A percentile compares a stretch with the other conserved stretches of the same genome.
These are phyloP conservation scores for Ochlodes sylvanus DNA, from an alignment of 2,888 invertebrate species.

Conservation along the genomic window DNA sequence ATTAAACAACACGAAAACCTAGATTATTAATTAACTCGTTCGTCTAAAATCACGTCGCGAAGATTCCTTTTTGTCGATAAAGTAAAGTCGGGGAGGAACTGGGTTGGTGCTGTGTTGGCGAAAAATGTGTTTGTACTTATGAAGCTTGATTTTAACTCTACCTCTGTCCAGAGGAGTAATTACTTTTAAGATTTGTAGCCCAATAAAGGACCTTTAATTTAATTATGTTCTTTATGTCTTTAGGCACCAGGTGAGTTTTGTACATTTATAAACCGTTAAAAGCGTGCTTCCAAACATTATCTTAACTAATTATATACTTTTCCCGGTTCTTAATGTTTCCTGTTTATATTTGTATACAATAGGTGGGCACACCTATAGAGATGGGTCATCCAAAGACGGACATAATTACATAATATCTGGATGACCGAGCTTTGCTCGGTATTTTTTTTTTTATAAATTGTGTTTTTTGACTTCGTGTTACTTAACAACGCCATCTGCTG, in stretches of 20 bases:
- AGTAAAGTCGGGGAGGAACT: slow-evolving; percentile 12
- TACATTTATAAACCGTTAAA: no score
- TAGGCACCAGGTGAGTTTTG: neutral
- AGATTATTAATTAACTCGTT: slow-evolving; percentile 44
- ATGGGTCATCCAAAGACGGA: no score
- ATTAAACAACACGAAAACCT: slow-evolving; percentile 23
- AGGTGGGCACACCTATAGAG: no score
- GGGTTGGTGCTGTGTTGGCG: slow-evolving; percentile 11
- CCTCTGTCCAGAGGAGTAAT: neutral
- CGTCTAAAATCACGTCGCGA: slow-evolving; percentile 38
- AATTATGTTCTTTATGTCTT: neutral
- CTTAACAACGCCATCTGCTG: no score
- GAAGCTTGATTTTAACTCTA: neutral
- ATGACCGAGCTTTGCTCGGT: no score
- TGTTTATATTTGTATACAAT: no score
- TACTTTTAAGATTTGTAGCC: neutral
- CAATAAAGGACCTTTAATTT: neutral
- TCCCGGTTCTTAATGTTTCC: no score
- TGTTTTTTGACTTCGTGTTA: no score
- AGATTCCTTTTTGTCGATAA: slow-evolving; percentile 10
- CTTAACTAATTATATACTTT: no score
- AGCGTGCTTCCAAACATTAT: no score
- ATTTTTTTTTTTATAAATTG: no score
- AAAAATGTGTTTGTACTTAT: slow-evolving; percentile 15
- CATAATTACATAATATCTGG: no score